Conservation (phyloP, 92 coral and sea anemone genomes). For the Epizoanthus illoricatus region DNA sequence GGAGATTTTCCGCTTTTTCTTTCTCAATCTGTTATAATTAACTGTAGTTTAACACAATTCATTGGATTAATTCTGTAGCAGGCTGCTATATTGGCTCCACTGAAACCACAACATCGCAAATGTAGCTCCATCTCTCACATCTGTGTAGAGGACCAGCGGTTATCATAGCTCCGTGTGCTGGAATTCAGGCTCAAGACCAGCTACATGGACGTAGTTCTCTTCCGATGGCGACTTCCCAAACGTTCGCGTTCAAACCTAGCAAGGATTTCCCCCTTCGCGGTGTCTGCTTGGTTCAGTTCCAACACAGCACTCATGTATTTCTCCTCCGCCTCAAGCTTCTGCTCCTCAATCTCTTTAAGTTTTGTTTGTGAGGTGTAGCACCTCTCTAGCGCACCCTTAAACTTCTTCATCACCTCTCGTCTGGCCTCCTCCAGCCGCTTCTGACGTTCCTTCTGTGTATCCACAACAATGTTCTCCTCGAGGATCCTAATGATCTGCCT, state of each 20-base stretch:
- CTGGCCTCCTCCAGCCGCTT: constrained; percentile 49
- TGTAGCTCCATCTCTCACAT: background rate
- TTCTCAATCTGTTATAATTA: no score
- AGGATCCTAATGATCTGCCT: constrained; percentile 60
- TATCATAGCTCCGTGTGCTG: background rate
- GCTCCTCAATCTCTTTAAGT: constrained; percentile 58
- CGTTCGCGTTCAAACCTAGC: constrained; percentile 49
- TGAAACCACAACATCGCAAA: no score
- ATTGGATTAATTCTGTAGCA: no score
- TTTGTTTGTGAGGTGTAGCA: constrained; percentile 55
- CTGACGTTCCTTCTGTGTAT: constrained; percentile 41
- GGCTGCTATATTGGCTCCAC: no score
- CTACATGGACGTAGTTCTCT: constrained; percentile 68
- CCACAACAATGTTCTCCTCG: constrained; percentile 55
- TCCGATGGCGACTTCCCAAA: constrained; percentile 38
- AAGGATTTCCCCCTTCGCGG: constrained; percentile 51
- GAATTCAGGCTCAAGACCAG: background rate
- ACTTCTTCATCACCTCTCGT: constrained; percentile 49
- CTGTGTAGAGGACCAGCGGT: background rate
- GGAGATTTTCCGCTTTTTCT: no score
- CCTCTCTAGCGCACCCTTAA: constrained; percentile 52
- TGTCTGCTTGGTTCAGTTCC: constrained; percentile 55
- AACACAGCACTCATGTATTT: constrained; percentile 54
- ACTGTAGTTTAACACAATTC: no score
- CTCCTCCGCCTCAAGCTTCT: constrained; percentile 69